Conservation (phyloP, 2,888 invertebrate genomes). For the Acanthoscelides obtectus region DNA sequence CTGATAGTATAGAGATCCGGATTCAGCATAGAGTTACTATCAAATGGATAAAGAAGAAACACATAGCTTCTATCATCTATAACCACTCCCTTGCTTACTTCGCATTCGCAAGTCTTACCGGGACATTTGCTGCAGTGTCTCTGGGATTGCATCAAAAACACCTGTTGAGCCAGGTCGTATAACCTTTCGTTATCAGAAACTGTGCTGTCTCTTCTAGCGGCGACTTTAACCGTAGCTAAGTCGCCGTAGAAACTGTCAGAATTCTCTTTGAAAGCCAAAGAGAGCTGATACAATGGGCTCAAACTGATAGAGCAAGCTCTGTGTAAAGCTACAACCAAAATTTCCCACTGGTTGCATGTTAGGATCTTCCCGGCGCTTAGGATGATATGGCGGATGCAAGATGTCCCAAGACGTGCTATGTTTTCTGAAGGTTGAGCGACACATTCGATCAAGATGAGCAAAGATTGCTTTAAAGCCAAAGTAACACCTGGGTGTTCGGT, state of each 20-base stretch:
- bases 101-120: conserved; percentile 45
- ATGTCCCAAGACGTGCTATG: conserved; percentile 86
- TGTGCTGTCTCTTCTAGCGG: conserved; percentile 83
- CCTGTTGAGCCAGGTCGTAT: conserved; percentile 86
- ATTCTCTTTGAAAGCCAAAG: conserved; percentile 83
- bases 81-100: conserved; percentile 48
- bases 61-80: conserved; percentile 85
- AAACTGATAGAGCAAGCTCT: conserved; percentile 83
- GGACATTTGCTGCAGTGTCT: conserved; percentile 40
- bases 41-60: conserved; percentile 78
- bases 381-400: conserved; percentile 83
- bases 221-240: conserved; percentile 87
- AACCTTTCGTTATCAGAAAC: conserved; percentile 79
- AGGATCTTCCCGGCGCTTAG: conserved; percentile 79
- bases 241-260: conserved; percentile 95
- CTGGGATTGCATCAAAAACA: conserved; percentile 57
- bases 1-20: conserved; percentile 75
- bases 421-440: conserved; percentile 86
- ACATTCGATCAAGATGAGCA: conserved; percentile 85
- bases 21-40: conserved; percentile 65
- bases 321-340: conserved; percentile 75
- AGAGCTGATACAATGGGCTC: conserved; percentile 81
- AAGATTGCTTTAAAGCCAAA: conserved; percentile 78
- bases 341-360: conserved; percentile 81
- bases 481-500: conserved; percentile 55